Evolutionary conservation across 2,888 invertebrate genomes (phyloP).

Genomic region (Caenorhabditis sp.): DNA sequence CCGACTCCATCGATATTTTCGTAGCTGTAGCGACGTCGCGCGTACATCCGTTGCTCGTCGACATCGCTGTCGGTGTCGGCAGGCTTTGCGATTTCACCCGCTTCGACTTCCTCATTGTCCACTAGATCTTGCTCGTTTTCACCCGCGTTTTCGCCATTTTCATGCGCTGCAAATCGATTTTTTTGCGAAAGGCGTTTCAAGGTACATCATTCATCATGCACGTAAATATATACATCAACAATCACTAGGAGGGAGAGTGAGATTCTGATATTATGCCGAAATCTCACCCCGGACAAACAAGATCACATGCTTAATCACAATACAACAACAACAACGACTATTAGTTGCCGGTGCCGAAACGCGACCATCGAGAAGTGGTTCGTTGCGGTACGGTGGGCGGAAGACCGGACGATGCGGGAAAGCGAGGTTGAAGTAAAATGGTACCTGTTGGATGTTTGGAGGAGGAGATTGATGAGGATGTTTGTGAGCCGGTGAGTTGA

Average conservation of each 20-base stretch:
- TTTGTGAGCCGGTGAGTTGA: constrained; percentile 13
- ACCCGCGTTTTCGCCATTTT: background rate
- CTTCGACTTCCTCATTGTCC: too few species aligned
- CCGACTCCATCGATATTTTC: constrained; percentile 60
- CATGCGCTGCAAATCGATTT: background rate
- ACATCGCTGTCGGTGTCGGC: constrained; percentile 45
- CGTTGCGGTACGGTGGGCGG: background rate
- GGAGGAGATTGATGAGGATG: constrained; percentile 3
- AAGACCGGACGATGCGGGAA: background rate
- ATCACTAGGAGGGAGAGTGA: too few species aligned
- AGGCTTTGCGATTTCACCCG: constrained; percentile 4
- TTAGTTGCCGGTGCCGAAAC: background rate
- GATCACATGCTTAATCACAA: too few species aligned
- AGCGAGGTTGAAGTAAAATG: background rate
- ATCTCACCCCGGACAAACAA: too few species aligned
- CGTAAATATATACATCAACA: too few species aligned
- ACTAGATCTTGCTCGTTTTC: too few species aligned
- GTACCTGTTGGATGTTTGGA: too few species aligned
- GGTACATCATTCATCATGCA: too few species aligned
- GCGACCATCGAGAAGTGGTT: constrained; percentile 6
- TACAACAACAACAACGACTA: constrained; percentile 1
- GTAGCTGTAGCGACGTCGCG: constrained; percentile 45
- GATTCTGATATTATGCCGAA: too few species aligned
- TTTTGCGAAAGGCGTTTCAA: too few species aligned
- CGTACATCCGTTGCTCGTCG: constrained; percentile 52